Evolutionary conservation across 2,888 invertebrate genomes (phyloP).

Genomic region (Parnassius orleans): DNA sequence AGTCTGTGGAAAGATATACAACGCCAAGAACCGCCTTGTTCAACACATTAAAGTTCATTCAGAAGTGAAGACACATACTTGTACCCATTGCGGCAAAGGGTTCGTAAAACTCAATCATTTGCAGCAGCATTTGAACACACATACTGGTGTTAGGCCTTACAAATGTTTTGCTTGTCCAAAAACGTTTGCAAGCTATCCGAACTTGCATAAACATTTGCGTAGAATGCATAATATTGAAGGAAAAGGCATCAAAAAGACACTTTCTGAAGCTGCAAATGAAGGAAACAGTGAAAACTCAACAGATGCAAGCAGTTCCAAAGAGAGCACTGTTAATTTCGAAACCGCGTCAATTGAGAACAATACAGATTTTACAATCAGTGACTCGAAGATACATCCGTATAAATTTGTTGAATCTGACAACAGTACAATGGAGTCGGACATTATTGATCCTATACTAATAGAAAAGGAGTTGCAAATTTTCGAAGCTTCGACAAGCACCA

Average conservation of each 20-base stretch:
- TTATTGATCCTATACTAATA: conserved; percentile 40
- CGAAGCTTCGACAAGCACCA: conserved; percentile 31
- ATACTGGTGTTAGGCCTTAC: conserved; percentile 78
- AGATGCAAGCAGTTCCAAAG: conserved; percentile 12
- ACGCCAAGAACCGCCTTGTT: conserved; percentile 57
- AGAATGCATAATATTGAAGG: conserved; percentile 54
- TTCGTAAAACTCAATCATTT: conserved; percentile 50
- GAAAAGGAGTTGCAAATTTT: conserved; percentile 44
- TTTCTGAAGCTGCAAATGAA: conserved; percentile 19
- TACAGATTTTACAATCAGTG: conserved; percentile 25
- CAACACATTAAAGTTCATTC: conserved; percentile 59
- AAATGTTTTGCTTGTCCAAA: conserved; percentile 79
- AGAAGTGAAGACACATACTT: conserved; percentile 69
- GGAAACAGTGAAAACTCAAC: conserved; percentile 20
- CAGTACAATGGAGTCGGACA: conserved; percentile 46
- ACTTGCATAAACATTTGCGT: conserved; percentile 79
- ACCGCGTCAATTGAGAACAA: conserved; percentile 40
- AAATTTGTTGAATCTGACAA: conserved; percentile 39
- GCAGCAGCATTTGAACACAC: conserved; percentile 80
- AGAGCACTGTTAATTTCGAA: conserved; percentile 7
- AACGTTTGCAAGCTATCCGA: conserved; percentile 79
- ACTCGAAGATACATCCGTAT: conserved; percentile 14
- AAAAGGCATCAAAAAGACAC: conserved; percentile 32
- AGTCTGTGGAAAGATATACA: conserved; percentile 78
- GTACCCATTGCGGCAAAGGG: conserved; percentile 77